These are phyloP conservation scores for Ypsolopha sequella DNA, from an alignment of 2,888 invertebrate species.

Conservation along the genomic window DNA sequence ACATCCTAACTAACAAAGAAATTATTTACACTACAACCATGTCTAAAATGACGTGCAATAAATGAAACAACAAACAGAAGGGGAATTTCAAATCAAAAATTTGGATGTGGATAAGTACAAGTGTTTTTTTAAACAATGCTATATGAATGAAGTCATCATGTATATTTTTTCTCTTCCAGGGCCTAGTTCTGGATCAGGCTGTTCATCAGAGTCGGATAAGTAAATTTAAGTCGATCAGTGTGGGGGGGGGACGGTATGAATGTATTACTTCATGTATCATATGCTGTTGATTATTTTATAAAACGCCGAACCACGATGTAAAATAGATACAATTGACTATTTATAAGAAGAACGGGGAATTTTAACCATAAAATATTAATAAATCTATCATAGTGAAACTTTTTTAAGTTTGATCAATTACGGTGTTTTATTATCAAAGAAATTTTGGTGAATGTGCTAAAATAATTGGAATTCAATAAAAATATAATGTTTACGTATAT, in stretches of 20 bases:
- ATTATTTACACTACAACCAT: no score
- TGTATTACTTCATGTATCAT: background rate
- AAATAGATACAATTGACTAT: background rate
- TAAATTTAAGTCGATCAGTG: constrained; percentile 20
- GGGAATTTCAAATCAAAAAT: no score
- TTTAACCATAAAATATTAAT: background rate
- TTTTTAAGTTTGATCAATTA: no score
- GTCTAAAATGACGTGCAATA: no score
- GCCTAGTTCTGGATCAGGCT: constrained; percentile 72
- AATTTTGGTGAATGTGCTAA: no score
- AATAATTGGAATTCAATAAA: background rate
- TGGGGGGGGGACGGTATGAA: background rate
- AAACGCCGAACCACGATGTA: background rate
- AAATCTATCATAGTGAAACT: no score
- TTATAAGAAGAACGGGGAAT: background rate
- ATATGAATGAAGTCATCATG: no score
- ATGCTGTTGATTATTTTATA: background rate
- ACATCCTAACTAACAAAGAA: no score
- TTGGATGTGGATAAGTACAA: no score
- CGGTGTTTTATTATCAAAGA: no score
- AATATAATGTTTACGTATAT: background rate
- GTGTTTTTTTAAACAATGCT: no score
- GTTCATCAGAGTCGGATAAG: constrained; percentile 72
- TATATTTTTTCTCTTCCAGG: constrained; percentile 37
- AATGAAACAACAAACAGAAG: no score